Evolutionary conservation across 2,113 vertebrate species (phyloP), one percentile per base, ranked within the genome.

Genomic region (Pampusana beccarii): DNA sequence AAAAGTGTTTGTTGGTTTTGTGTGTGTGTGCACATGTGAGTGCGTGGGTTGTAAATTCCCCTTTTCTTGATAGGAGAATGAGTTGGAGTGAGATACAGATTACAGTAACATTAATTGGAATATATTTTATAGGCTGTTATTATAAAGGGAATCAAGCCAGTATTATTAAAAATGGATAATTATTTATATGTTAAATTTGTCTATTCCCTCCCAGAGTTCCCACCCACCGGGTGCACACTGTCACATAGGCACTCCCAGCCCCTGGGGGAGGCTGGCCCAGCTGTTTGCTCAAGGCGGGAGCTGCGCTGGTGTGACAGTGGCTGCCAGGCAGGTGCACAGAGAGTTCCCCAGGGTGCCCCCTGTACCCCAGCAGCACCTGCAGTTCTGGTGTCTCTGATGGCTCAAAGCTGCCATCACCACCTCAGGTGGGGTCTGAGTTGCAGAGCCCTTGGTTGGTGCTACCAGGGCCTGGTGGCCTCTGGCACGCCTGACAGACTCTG

Each of bases 401-500:
- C 0, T 1, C 10, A 4, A 2, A 28, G 50, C 21, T 61, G 17
- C 20, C 28, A 2, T 6, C 3, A 54, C 26, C 33, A 12, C 13
- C 40, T 53, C 0, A 0, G 33, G 6, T 33, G 20, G 12, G 34
- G 8, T 15, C 31, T 5, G 42, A 50, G 9, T 18, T 26, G 48
- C 20, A 24, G 19, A 71, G 53, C 15, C 42, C 34, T 17, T 29
- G 0, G 0, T 3, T 44, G 40, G 23, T 5, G 5, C 29, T 11
- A 2, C 3, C 12, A 2, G 2, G 26, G 29, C 26, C 53, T 13
- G 42, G 12, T 18, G 33, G 31, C 36, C 53, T 31, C 16, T 8
- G 2, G 3, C 6, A 3, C 2, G 1, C 9, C 42, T 8, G 0
- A 13, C 6, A 61, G 17, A 7, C 14, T 26, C 50, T 21, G 20